Conservation (phyloP, 2,797 vertebrate genomes). For the Centroberyx gerrardi region DNA sequence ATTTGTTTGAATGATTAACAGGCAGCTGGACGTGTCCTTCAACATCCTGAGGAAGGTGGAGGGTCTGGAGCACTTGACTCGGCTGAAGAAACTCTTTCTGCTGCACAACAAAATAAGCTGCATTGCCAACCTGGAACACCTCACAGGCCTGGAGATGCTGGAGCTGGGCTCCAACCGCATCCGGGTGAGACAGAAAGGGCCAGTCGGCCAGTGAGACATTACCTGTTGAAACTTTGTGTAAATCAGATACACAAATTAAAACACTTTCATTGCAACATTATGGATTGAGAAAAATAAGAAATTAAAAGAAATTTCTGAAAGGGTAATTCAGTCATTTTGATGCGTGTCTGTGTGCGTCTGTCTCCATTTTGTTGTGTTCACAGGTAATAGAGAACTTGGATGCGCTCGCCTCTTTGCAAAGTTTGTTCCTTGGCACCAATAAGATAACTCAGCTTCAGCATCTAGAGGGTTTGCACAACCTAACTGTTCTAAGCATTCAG, state of each 20-base stretch:
- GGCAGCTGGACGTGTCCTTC: constrained; percentile 96
- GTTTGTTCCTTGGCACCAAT: constrained; percentile 98
- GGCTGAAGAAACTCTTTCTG: constrained; percentile 94
- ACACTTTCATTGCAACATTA: background rate
- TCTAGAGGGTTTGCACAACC: constrained; percentile 92
- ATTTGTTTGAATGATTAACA: constrained; percentile 69
- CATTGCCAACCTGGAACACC: constrained; percentile 91
- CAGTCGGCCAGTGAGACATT: background rate
- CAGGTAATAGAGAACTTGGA: constrained; percentile 97
- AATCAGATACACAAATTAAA: background rate
- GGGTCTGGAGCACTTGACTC: constrained; percentile 91
- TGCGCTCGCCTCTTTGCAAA: constrained; percentile 89
- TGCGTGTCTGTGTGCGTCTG: background rate
- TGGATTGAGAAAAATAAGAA: background rate
- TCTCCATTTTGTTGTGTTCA: constrained; percentile 37
- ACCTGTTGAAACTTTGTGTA: background rate
- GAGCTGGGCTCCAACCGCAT: constrained; percentile 98
- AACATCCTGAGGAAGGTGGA: constrained; percentile 94
- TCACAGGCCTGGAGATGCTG: constrained; percentile 93
- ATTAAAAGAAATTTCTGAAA: background rate
- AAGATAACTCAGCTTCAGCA: constrained; percentile 98
- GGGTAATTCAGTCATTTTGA: background rate
- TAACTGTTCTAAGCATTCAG: constrained; percentile 98
- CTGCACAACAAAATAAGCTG: constrained; percentile 97
- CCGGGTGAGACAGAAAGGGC: constrained; percentile 87